These are phyloP conservation scores for Spisula solida DNA, from an alignment of 2,888 invertebrate species.

Conservation along the genomic window DNA sequence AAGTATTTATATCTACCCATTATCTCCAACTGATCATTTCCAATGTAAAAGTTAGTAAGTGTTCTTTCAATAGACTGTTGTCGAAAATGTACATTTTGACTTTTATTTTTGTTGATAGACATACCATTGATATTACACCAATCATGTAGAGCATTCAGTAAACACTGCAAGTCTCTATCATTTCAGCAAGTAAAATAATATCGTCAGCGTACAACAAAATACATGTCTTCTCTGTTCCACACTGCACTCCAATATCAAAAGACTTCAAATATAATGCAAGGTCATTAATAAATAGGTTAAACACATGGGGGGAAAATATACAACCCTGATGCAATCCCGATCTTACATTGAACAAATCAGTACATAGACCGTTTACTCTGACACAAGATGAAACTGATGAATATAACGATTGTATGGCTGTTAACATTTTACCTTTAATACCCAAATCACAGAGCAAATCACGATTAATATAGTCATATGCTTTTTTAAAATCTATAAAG, in stretches of 20 bases:
- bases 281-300: conserved; percentile 62
- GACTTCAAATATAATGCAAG: conserved; percentile 41
- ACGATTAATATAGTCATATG: conserved; percentile 23
- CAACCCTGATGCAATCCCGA: conserved; percentile 61
- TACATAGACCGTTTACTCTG: background rate
- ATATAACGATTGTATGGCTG: conserved; percentile 31
- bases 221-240: conserved; percentile 47
- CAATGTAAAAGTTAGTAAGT: conserved; percentile 52
- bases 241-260: conserved; percentile 32
- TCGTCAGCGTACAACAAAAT: conserved; percentile 65
- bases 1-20: conserved; percentile 58
- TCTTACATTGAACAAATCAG: conserved; percentile 52
- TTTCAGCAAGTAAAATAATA: conserved; percentile 58
- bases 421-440: conserved; percentile 32
- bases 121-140: conserved; percentile 62
- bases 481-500: conserved; percentile 35
- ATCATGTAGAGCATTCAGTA: conserved; percentile 49
- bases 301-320: conserved; percentile 63
- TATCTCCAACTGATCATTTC: conserved; percentile 30
- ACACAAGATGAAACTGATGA: background rate
- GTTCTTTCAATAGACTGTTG: conserved; percentile 21
- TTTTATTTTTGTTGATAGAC: conserved; percentile 60
- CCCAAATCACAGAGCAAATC: background rate
- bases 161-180: conserved; percentile 51
- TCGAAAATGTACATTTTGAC: conserved; percentile 67